These are phyloP conservation scores for Hucho hucho DNA, from an alignment of 2,113 vertebrate species.

Conservation along the genomic window DNA sequence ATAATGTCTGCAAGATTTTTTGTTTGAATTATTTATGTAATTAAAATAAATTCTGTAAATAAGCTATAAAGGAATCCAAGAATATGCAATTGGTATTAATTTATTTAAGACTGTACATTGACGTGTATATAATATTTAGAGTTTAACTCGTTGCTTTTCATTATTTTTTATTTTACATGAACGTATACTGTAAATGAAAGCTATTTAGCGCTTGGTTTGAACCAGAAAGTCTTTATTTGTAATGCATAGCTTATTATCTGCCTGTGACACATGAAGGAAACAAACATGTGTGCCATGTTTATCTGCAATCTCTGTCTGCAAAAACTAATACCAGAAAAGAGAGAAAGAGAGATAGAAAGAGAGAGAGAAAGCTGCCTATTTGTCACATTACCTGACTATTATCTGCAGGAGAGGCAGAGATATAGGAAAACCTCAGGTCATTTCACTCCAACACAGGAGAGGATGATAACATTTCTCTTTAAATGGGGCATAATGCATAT, in stretches of 20 bases:
- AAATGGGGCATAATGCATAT: constrained; percentile 58
- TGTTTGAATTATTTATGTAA: constrained; percentile 95
- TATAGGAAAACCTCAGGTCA: constrained; percentile 91
- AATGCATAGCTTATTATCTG: constrained; percentile 79
- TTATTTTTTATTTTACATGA: constrained; percentile 84
- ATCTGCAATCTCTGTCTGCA: constrained; percentile 65
- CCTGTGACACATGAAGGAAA: constrained; percentile 72
- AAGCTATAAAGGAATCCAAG: constrained; percentile 91
- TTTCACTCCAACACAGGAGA: constrained; percentile 82
- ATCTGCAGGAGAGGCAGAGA: constrained; percentile 34
- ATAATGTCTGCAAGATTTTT: constrained; percentile 67
- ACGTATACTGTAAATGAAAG: constrained; percentile 88
- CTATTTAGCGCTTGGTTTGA: constrained; percentile 86
- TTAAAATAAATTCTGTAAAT: constrained; percentile 98
- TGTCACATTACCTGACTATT: constrained; percentile 48
- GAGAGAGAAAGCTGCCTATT: constrained; percentile 17
- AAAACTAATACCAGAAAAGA: constrained; percentile 59
- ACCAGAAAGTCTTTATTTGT: constrained; percentile 78
- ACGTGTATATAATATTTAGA: constrained; percentile 97
- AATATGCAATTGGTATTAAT: constrained; percentile 99
- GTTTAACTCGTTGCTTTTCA: constrained; percentile 79
- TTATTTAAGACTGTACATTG: constrained; percentile 99
- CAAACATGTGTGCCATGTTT: constrained; percentile 76
- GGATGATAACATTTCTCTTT: constrained; percentile 54
- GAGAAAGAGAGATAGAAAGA: constrained; percentile 22